Evolutionary conservation across 2,888 invertebrate genomes (phyloP), one percentile per base, ranked within the genome.

Genomic region (Cinara cedri): DNA sequence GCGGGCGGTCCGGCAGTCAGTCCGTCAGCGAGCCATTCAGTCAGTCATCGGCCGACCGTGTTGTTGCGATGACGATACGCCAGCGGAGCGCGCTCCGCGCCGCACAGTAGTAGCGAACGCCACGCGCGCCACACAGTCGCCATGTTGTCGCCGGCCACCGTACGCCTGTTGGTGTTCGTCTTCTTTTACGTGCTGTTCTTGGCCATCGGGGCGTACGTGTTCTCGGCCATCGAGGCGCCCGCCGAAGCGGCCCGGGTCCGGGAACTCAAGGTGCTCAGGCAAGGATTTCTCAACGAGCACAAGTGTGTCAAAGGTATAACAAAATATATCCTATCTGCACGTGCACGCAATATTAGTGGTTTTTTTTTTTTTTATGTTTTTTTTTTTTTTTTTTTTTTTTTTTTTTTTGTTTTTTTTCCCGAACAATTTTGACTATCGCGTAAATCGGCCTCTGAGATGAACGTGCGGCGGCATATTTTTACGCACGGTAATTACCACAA

Each of bases 211-310:
- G 94, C 94, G 0, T 88, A 90, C 21, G 90, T 94, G 81, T 94
- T 94, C 85, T 91, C 92, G 81, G 89, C 91, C n/a, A 91, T 93
- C 82, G 94, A 94, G 86, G 89, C 90, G 8, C 93, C 93, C 0
- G 86, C 90, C 83, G 93, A 93, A 85, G 86, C 87, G 60, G 86
- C 88, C 72, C 87, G 89, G 80, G 88, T 89, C 51, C 86, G 88
- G 71, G 87, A 87, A 63, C 86, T 93, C 62, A 87, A 88, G 74
- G 85, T 86, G 51, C 85, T 89, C 81, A 88, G 92, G 84, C 84
- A 86, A 49, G 85, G 87, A 74, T 93, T 94, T 86, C 86, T 92
- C 26, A 85, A 86, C 62, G 86, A 88, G 14, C 88, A 92, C 84
- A 86, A 88, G 4, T 92, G 91, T 84, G 87, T 93, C 21, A 85